Base-by-base conservation (phyloP, 2,888 invertebrate species). In the Ophioninae sp. region DNA sequence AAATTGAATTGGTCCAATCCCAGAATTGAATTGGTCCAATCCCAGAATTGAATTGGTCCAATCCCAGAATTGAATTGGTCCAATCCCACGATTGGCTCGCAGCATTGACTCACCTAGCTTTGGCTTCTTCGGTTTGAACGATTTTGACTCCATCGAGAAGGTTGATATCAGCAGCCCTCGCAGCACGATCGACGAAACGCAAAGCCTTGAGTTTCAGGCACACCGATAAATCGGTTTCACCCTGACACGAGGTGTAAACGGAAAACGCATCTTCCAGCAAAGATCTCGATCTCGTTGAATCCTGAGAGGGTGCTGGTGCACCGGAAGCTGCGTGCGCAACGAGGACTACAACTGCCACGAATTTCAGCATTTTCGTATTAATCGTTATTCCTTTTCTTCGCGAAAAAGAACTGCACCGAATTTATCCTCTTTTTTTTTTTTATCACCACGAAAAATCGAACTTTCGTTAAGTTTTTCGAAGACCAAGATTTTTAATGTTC, bases 201-300 rank as follows among this genome's bases (percentile, higher is more conserved):
- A 97, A 94, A 71, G 97, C 93, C 92, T 97, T 97, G 83, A 97
- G 93, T 92, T 97, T 97, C 68, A 97, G 94, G 90, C 97, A 97
- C 85, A 96, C 95, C 3, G 95, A 94, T 44, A 96, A 92, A 86
- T 96, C 96, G 84, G 94, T 93, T 75, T 95, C 95, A 17, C 88
- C 88, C 86, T 96, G 94, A 93, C 97, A 97, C 76, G 92, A 91
- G n/a, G 90, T 85, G 85, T 93, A 93, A 61, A 93, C 88, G 84
- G 90, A 89, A 86, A 92, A 86, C 5, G 90, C 92, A 74, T 93
- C 91, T 81, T 92, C 91, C 79, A 93, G 71, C 37, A 93, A 81
- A 51, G 92, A 91, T 6, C 89, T 83, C 69, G 85, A 73, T 51
- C 64, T 77, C 39, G 82, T 67, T 65, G 87, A 81, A 63, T 91